phyloP scores from a whole-genome alignment of 2,888 invertebrate genomes.

The Lampropteryx suffumata region DNA sequence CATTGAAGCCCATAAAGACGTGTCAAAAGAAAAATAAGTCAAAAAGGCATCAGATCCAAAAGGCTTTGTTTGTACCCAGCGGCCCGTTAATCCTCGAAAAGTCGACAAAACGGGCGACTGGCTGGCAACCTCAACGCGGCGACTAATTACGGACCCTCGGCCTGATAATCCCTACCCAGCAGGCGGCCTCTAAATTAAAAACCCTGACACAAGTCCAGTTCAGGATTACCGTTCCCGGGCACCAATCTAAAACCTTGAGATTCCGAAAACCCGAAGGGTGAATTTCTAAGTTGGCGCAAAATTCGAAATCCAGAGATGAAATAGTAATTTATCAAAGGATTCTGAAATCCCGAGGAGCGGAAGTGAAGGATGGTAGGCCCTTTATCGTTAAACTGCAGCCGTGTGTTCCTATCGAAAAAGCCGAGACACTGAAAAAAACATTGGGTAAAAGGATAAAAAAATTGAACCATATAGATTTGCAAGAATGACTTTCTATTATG shows the following conservation, averaged over 20 bases:
- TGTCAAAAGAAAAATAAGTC: slow-evolving; percentile 25
- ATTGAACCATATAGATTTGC: slow-evolving; percentile 27
- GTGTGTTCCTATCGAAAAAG: slow-evolving; percentile 53
- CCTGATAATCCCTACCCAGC: slow-evolving; percentile 78
- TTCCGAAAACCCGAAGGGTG: slow-evolving; percentile 55
- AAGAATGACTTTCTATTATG: no score
- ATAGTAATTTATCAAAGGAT: slow-evolving; percentile 82
- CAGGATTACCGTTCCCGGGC: slow-evolving; percentile 65
- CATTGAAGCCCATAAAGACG: slow-evolving; percentile 1
- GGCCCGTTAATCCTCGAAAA: slow-evolving; percentile 54
- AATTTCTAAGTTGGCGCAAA: slow-evolving; percentile 63
- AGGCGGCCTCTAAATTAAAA: slow-evolving; percentile 79
- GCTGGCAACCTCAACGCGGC: slow-evolving; percentile 54
- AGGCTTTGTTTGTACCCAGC: slow-evolving; percentile 36
- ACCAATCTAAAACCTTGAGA: slow-evolving; percentile 41
- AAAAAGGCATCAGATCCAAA: slow-evolving; percentile 28
- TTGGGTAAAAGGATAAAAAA: no score
- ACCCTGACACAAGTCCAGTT: slow-evolving; percentile 66
- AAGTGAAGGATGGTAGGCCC: slow-evolving; percentile 63
- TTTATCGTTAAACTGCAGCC: slow-evolving; percentile 66
- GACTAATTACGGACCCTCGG: slow-evolving; percentile 73
- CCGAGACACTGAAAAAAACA: slow-evolving; percentile 43
- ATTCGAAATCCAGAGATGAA: slow-evolving; percentile 75
- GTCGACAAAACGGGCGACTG: slow-evolving; percentile 50
- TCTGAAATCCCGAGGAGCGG: slow-evolving; percentile 67